Evolutionary conservation across 64 coral and sea anemone species (phyloP).

Genomic region (Astreopora myriophthalma): DNA sequence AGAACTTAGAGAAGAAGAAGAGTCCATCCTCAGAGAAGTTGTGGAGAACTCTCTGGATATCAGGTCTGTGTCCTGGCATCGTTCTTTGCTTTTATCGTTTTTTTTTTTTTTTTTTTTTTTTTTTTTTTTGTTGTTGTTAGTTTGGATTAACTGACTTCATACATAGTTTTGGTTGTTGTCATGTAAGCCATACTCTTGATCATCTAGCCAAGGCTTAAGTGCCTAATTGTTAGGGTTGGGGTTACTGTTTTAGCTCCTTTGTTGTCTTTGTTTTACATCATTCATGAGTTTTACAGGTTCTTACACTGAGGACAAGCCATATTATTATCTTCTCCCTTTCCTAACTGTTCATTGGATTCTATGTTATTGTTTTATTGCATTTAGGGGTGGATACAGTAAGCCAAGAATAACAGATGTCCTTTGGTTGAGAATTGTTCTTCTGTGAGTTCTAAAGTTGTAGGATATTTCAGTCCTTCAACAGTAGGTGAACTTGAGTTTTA

Average conservation of each 20-base stretch:
- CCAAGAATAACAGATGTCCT: conserved; percentile 85
- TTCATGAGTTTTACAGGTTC: too few relatives aligned
- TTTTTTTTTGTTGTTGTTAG: background rate
- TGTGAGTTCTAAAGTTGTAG: conserved; percentile 37
- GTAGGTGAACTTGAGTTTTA: background rate
- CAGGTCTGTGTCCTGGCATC: conserved; percentile 24
- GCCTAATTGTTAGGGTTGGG: too few relatives aligned
- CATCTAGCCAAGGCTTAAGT: too few relatives aligned
- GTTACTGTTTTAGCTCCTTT: too few relatives aligned
- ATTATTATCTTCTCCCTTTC: background rate
- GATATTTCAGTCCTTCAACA: background rate
- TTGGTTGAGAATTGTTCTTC: conserved; percentile 79
- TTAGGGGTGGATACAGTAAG: conserved; percentile 85
- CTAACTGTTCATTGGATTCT: background rate
- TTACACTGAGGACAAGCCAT: too few relatives aligned
- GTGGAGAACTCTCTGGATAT: conserved; percentile 92
- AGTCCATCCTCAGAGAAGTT: conserved; percentile 85
- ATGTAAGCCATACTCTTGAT: too few relatives aligned
- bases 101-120: too few relatives aligned
- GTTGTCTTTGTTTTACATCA: too few relatives aligned
- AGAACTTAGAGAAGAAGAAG: conserved; percentile 86
- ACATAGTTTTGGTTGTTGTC: too few relatives aligned
- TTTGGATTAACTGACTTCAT: too few relatives aligned
- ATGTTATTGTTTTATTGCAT: background rate
- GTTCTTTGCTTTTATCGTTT: too few relatives aligned